phyloP scores from a whole-genome alignment of 2,888 invertebrate genomes.

The Lasioglossum pauxillum region DNA sequence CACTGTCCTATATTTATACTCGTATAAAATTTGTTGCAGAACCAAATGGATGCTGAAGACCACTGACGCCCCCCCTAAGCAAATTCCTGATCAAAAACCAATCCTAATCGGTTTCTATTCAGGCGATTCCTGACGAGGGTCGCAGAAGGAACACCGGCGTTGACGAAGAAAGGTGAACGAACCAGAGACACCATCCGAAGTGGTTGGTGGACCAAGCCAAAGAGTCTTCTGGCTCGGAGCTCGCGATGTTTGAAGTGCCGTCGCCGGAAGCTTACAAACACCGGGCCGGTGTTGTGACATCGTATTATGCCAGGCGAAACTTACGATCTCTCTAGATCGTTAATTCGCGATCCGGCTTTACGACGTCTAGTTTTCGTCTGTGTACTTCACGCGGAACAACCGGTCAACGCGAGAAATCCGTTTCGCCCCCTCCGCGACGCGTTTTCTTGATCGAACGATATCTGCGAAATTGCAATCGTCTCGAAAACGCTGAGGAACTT shows the following conservation, averaged over 20 bases:
- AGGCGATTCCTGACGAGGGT: background rate
- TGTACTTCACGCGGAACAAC: slow-evolving; percentile 30
- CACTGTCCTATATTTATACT: background rate
- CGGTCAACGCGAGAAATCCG: background rate
- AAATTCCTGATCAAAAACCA: background rate
- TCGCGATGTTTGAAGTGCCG: slow-evolving; percentile 84
- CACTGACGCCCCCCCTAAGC: background rate
- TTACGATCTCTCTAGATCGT: slow-evolving; percentile 82
- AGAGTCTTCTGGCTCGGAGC: slow-evolving; percentile 80
- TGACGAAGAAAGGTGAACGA: slow-evolving; percentile 57
- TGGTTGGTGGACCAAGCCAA: slow-evolving; percentile 39
- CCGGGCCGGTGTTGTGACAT: slow-evolving; percentile 83
- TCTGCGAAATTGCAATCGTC: background rate
- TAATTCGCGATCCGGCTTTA: slow-evolving; percentile 80
- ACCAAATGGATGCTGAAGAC: background rate
- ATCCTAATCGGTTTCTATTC: background rate
- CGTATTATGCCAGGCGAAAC: slow-evolving; percentile 83
- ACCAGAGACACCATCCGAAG: slow-evolving; percentile 28
- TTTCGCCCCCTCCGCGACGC: background rate
- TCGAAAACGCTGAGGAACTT: background rate
- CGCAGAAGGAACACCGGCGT: background rate
- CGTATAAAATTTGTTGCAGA: too few relatives aligned
- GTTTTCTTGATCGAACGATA: background rate
- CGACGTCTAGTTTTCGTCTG: slow-evolving; percentile 51
- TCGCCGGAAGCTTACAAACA: slow-evolving; percentile 84